These are phyloP conservation scores for Heliothis subflexa DNA, from an alignment of 1,140 invertebrate genomes.

Conservation along the genomic window DNA sequence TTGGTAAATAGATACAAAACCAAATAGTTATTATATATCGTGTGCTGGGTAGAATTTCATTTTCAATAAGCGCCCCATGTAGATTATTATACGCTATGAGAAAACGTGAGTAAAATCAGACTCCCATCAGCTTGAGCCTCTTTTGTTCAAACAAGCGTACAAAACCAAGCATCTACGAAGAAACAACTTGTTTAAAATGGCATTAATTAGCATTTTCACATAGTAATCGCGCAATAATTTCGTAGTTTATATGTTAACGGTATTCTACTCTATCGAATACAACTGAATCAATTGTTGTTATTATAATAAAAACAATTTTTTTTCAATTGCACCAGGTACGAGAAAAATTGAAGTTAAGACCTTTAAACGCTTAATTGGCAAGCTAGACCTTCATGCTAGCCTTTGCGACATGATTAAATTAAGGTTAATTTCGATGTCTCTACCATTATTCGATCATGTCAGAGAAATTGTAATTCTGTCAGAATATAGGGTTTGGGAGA, in stretches of 20 bases:
- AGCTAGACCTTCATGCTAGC: conserved; percentile 35
- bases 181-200: conserved; percentile 36
- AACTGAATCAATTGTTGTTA: conserved; percentile 12
- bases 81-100: conserved; percentile 36
- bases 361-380: background rate
- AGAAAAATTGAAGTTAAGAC: too few species aligned
- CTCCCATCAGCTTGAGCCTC: conserved; percentile 30
- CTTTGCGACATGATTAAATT: conserved; percentile 46
- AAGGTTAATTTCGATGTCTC: conserved; percentile 55
- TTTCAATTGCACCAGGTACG: background rate
- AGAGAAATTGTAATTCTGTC: background rate
- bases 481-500: too few species aligned
- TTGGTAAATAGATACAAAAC: too few species aligned
- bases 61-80: conserved; percentile 47
- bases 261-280: background rate
- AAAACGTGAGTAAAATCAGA: conserved; percentile 57
- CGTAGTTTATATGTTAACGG: conserved; percentile 19
- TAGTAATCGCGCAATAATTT: conserved; percentile 21
- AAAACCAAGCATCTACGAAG: conserved; percentile 20
- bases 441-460: background rate
- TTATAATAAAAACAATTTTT: background rate
- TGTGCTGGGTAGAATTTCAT: conserved; percentile 44
- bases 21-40: background rate
- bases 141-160: conserved; percentile 22
- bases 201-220: conserved; percentile 29